A percentile compares a stretch with the other conserved stretches of the same genome.
These are phyloP conservation scores for Neopipo cinnamomea DNA, from an alignment of 2,113 vertebrate species.

Conservation along the genomic window DNA sequence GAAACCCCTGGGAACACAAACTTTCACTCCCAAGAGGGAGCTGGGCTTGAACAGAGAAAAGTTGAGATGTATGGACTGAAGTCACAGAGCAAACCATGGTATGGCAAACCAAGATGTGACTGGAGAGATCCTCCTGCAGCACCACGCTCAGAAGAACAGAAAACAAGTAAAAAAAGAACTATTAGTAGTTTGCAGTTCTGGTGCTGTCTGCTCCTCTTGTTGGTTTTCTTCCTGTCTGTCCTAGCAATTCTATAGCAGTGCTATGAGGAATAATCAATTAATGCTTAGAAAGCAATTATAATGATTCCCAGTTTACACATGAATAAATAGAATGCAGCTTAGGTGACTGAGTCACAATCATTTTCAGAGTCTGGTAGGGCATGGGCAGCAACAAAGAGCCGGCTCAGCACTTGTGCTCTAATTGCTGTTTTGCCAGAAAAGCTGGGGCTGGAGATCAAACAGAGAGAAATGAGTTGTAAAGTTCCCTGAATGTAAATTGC, in stretches of 20 bases:
- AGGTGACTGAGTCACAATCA: conserved; percentile 55
- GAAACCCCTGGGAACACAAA: background rate
- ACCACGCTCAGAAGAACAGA: background rate
- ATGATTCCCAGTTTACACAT: conserved; percentile 59
- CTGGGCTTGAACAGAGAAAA: background rate
- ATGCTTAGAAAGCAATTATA: conserved; percentile 65
- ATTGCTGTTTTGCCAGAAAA: conserved; percentile 59
- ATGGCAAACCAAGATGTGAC: background rate
- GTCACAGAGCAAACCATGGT: background rate
- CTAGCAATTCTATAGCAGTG: conserved; percentile 28
- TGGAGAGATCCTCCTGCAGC: background rate
- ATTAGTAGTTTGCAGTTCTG: background rate
- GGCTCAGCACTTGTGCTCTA: conserved; percentile 57
- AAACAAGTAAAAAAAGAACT: background rate
- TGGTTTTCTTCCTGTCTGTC: conserved; percentile 29
- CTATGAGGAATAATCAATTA: conserved; percentile 62
- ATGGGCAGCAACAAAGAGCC: conserved; percentile 46
- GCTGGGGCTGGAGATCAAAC: conserved; percentile 49
- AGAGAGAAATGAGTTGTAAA: conserved; percentile 34
- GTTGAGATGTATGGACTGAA: background rate
- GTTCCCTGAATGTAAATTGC: conserved; percentile 28
- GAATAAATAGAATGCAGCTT: conserved; percentile 48
- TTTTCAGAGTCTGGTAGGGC: conserved; percentile 48
- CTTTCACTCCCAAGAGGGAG: background rate
- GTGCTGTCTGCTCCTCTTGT: background rate